Base-by-base conservation (phyloP, 1,140 invertebrate species). In the Scylla paramamosain region DNA sequence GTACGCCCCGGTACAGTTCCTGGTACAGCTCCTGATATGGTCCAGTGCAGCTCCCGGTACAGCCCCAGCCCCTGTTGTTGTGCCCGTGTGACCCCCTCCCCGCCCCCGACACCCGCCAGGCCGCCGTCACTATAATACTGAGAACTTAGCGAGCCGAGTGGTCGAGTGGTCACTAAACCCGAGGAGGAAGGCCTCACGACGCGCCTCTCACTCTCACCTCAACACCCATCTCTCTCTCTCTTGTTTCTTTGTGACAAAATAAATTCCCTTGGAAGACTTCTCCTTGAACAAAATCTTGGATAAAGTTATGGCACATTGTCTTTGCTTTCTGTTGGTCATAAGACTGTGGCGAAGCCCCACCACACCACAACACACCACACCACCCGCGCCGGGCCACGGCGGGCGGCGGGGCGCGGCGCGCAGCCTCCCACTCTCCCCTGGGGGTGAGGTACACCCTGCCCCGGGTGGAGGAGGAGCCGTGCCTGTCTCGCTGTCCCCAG, bases 211-310 rank as follows among this genome's bases (percentile, higher is more conserved):
- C 52, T 48, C 29, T 86, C 77, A 67, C 31, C 29, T 25, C 45
- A 28, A 48, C 39, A 32, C 16, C 28, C 16, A 48, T 86, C 86
- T 77, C 86, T 83, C 86, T 77, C 86, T 83, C 45, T 28, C 46
- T 28, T 32, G 28, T 59, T 25, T 84, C 7, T 25, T 48, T 32
- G 29, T 48, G 32, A 39, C 87, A 59, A 94, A 29, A 91, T 91
- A 77, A 77, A 77, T 7, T n/a, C 67, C 25, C 67, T 77, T n/a
- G 67, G 67, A 77, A 77, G 67, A 77, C 67, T 94, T 94, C 93
- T 94, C 93, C 93, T 90, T 91, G 77, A 94, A 94, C 45, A 90
- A 39, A 28, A 93, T 86, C 83, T 87, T 93, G 92, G 92, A 88
- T 87, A 93, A 59, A 59, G 67, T 77, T 93, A 86, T 86, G 29